Conservation (phyloP, 2,888 invertebrate species). For the Melieria picta region DNA sequence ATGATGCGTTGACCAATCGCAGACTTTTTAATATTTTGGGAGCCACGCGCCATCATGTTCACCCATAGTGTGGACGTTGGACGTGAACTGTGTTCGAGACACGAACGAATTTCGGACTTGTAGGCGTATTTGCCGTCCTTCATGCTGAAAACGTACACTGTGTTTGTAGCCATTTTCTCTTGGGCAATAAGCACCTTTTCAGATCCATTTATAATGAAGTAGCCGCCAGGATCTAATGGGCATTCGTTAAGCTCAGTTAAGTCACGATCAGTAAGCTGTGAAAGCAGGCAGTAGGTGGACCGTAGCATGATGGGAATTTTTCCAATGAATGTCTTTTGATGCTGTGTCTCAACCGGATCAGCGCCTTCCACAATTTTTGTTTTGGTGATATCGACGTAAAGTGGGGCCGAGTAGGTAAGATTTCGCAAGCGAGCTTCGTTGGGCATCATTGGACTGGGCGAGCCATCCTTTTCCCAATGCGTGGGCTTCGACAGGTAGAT, state of each 20-base stretch:
- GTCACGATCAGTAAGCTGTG: constrained; percentile 97
- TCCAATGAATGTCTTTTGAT: constrained; percentile 79
- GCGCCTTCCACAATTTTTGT: constrained; percentile 91
- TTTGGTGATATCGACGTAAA: constrained; percentile 99
- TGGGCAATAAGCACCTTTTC: constrained; percentile 99
- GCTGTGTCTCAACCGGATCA: constrained; percentile 86
- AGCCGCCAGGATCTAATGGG: constrained; percentile 98
- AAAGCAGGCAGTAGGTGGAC: constrained; percentile 95
- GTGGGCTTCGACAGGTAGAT: constrained; percentile 99
- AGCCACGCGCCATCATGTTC: constrained; percentile 99
- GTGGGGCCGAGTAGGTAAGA: constrained; percentile 96
- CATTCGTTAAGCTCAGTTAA: constrained; percentile 99
- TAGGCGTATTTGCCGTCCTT: constrained; percentile 99
- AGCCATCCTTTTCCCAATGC: constrained; percentile 99
- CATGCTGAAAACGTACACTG: constrained; percentile 99
- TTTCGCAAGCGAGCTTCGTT: constrained; percentile 98
- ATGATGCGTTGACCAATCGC: constrained; percentile 99
- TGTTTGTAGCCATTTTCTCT: constrained; percentile 99
- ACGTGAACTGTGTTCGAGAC: constrained; percentile 89
- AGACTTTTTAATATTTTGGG: constrained; percentile 98
- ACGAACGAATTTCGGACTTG: constrained; percentile 97
- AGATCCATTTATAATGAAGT: constrained; percentile 99
- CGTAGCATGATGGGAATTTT: constrained; percentile 99
- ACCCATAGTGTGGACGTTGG: constrained; percentile 99
- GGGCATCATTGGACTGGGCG: constrained; percentile 99